Evolutionary conservation across 2,888 invertebrate species (phyloP).

Genomic region (Lithophane semibrunnea): DNA sequence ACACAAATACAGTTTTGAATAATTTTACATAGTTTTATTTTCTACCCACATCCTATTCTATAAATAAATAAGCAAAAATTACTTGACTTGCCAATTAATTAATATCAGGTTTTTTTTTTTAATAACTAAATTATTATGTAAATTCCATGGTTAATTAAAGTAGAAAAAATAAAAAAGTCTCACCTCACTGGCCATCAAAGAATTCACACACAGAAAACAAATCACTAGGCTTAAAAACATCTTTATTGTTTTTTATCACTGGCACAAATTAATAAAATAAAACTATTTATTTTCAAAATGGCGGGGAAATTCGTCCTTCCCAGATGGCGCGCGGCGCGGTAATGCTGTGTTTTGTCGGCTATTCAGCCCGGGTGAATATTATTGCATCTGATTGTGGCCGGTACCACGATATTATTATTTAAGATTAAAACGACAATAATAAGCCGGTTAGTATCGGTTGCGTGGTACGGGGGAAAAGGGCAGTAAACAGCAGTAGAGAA

Average conservation of each 20-base stretch:
- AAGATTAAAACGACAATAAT: slow-evolving; percentile 5
- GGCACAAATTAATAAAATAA: slow-evolving; percentile 40
- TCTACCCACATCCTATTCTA: slow-evolving; percentile 5
- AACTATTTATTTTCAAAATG: slow-evolving; percentile 19
- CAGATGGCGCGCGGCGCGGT: slow-evolving; percentile 43
- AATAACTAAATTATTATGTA: background rate
- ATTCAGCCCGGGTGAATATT: slow-evolving; percentile 39
- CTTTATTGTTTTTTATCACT: slow-evolving; percentile 65
- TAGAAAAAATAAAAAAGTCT: slow-evolving; percentile 51
- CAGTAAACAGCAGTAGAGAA: slow-evolving; percentile 10
- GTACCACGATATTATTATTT: slow-evolving; percentile 40
- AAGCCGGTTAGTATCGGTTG: background rate
- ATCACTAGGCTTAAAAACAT: slow-evolving; percentile 66
- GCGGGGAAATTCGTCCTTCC: slow-evolving; percentile 45
- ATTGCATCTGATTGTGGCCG: slow-evolving; percentile 56
- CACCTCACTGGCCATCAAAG: slow-evolving; percentile 67
- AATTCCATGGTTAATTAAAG: background rate
- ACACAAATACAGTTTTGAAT: background rate
- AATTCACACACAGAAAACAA: slow-evolving; percentile 67
- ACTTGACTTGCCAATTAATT: background rate
- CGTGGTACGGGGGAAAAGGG: slow-evolving; percentile 31
- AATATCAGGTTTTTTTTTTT: no score
- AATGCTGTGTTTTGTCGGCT: slow-evolving; percentile 34
- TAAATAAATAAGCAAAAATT: background rate
- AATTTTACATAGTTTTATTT: background rate